Evolutionary conservation across 2,888 invertebrate species (phyloP), one percentile per base, ranked within the genome.

Genomic region (Leptinotarsa juncta): DNA sequence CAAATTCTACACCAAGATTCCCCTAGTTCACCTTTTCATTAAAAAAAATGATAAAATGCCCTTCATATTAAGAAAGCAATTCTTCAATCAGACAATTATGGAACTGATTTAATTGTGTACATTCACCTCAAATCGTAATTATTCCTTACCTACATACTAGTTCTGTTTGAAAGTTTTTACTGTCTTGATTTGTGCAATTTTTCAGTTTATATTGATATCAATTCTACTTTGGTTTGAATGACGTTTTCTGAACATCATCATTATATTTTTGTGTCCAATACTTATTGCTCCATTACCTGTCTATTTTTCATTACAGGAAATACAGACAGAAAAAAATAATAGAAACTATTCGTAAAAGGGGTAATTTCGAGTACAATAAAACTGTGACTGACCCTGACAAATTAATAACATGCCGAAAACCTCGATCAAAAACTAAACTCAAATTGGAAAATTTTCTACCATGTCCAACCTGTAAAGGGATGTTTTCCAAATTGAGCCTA

Each of bases 291-390:
- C 16, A n/a, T 55, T 18, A 55, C 55, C 51, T 42, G 32, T 32
- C 65, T 65, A 66, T 66, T 66, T 48, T 48, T 66, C 3, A 66
- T 66, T 66, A 48, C 18, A 70, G 55, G 49, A 26, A 66, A 48
- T 48, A 62, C 1, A 18, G 73, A 73, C n/a, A n/a, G n/a, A 70
- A 48, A 53, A 53, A 65, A 65, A 26, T 20, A 14, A 73, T 73
- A 26, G 70, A 53, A 5, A 32, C 18, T 20, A 42, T 72, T 49
- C 55, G 53, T 53, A 60, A 51, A 23, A 62, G 65, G 51, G 72
- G 72, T 50, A 72, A 69, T 65, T 73, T 53, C 51, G 20, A 60
- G 49, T 72, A 60, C 55, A 72, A 72, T 72, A 53, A 48, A 48
- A 66, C 66, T 66, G 66, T 66, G 66, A 49, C 49, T 66, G 66